Base-by-base conservation (phyloP, 2,797 vertebrate species). In the Cichlasoma orientale region DNA sequence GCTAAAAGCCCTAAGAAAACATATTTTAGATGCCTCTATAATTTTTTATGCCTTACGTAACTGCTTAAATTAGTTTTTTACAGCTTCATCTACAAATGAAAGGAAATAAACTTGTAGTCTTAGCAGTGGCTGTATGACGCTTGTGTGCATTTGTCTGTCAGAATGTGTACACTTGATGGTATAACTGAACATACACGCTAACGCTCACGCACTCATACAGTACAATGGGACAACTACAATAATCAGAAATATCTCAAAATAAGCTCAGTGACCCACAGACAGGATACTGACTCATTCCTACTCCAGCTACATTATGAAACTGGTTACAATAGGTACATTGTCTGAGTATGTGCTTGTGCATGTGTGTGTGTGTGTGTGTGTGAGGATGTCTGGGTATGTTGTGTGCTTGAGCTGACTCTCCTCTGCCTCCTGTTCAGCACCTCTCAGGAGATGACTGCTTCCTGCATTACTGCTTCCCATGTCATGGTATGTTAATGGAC, bases 401-500 rank as follows among this genome's bases (percentile, higher is more conserved):
- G 55, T 73, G 61, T 77, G 31, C 53, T 77, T 86, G 75, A 82
- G 83, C 44, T 18, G 76, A 77, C 73, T 77, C 74, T 69, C 54
- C 72, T 72, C 74, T 58, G 58, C 85, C 86, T 90, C 81, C 86
- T 89, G 84, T 90, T 88, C 82, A 87, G 80, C 72, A 55, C 55
- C 21, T n/a, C 75, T 83, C 79, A 87, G 88, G 89, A 89, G 83
- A 86, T 80, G 79, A 82, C 86, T 71, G 83, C 84, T 91, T 94
- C 92, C 92, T 90, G 86, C 82, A 44, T 12, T 56, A 86, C 50
- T 78, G 84, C 80, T 92, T 92, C 93, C 91, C 69, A 78, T 87
- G 72, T 88, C 63, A 77, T 44, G 88, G 91, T 90, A 92, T 87
- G 83, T 83, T 76, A 75, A 79, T 78, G 72, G 92, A 91, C 87